A percentile compares a stretch with the other conserved stretches of the same genome.
Evolutionary conservation across 2,888 invertebrate species (phyloP).

Genomic region (Craniophora ligustri): DNA sequence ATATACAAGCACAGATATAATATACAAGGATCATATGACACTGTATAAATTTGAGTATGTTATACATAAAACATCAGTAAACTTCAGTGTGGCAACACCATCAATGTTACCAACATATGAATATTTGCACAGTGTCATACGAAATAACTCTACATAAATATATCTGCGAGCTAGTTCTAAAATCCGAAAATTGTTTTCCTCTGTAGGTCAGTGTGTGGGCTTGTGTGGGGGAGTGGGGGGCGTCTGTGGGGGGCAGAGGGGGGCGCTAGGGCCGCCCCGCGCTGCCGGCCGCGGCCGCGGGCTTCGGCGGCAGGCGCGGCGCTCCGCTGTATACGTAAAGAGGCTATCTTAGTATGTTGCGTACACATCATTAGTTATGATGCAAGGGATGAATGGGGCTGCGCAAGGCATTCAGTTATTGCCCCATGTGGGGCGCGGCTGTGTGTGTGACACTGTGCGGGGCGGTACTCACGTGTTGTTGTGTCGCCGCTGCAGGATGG

Average conservation of each 20-base stretch:
- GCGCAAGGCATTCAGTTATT: no score
- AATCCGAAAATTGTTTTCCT: neutral
- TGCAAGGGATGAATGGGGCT: no score
- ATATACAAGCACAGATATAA: constrained; percentile 19
- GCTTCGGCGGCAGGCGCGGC: constrained; percentile 80
- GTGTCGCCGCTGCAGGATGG: constrained; percentile 81
- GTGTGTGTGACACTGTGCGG: no score
- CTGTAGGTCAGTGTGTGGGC: neutral
- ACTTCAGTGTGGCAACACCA: neutral
- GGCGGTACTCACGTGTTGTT: constrained; percentile 60
- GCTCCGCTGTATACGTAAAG: constrained; percentile 57
- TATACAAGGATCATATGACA: neutral
- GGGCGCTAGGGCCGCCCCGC: constrained; percentile 60
- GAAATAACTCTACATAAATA: neutral
- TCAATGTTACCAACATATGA: no score
- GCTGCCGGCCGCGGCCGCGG: constrained; percentile 47
- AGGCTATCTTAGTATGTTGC: neutral
- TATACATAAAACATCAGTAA: neutral
- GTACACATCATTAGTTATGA: no score
- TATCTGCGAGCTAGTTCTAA: no score
- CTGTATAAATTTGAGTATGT: no score
- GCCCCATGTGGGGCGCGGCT: constrained; percentile 78
- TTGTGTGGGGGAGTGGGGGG: neutral
- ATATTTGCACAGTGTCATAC: neutral
- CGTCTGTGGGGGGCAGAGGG: constrained; percentile 60